Conservation (phyloP, 2,888 invertebrate species). For the Xestia ashworthii region DNA sequence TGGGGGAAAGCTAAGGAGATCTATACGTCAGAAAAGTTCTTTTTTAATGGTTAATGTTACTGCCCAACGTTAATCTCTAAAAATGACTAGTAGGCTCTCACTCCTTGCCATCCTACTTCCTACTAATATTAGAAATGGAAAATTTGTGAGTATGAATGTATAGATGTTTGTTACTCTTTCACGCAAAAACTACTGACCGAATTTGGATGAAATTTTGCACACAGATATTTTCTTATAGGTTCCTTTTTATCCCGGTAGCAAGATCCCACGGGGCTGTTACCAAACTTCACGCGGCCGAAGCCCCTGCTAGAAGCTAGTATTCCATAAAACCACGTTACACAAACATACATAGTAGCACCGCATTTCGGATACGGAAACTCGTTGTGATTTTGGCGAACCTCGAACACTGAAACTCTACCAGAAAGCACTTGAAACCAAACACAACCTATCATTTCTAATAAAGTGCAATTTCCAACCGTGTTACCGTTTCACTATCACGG, state of each 20-base stretch:
- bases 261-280: too few relatives aligned
- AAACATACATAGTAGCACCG: background rate
- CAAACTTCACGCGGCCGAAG: too few relatives aligned
- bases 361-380: background rate
- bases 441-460: conserved; percentile 37
- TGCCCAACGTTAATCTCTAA: background rate
- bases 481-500: conserved; percentile 32
- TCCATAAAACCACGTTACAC: background rate
- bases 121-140: too few relatives aligned
- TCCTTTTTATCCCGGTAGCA: too few relatives aligned
- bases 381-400: background rate
- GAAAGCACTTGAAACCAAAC: conserved; percentile 8
- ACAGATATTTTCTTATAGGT: too few relatives aligned
- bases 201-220: too few relatives aligned
- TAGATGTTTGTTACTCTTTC: too few relatives aligned
- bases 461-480: conserved; percentile 32
- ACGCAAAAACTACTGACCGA: too few relatives aligned
- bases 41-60: background rate
- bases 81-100: background rate
- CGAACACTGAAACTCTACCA: background rate
- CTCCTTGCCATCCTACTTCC: background rate
- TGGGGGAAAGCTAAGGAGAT: background rate
- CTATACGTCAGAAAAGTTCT: background rate
- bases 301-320: background rate
- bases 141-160: too few relatives aligned